Conservation (phyloP, 2,797 vertebrate species). For the Anableps anableps region DNA sequence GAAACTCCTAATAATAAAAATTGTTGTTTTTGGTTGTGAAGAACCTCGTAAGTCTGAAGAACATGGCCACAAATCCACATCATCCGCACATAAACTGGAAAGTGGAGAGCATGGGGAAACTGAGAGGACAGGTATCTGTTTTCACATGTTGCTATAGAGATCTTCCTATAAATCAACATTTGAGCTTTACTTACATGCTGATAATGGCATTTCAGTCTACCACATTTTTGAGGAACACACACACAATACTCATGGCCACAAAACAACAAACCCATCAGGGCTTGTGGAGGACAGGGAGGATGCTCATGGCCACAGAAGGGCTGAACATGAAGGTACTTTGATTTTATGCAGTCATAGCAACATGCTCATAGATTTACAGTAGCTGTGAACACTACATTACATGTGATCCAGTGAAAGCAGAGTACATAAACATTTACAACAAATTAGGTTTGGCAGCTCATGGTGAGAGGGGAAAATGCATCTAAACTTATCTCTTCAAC, state of each 20-base stretch:
- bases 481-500: constrained; percentile 38
- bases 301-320: constrained; percentile 2
- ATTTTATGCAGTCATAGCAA: background rate
- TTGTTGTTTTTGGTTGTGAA: background rate
- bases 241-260: constrained; percentile 20
- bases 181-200: background rate
- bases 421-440: constrained; percentile 15
- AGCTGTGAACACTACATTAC: constrained; percentile 18
- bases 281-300: background rate
- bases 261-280: constrained; percentile 16
- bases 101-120: background rate
- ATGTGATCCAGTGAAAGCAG: constrained; percentile 16
- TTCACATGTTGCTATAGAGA: too few species aligned
- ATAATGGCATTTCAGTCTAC: constrained; percentile 22
- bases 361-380: constrained; percentile 7
- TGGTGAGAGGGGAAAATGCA: constrained; percentile 14
- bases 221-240: constrained; percentile 16
- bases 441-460: constrained; percentile 14
- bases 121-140: constrained; percentile 4
- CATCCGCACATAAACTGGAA: constrained; percentile 3
- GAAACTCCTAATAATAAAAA: background rate
- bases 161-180: background rate
- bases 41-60: constrained; percentile 17
- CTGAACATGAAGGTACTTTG: constrained; percentile 41
- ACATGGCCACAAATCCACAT: constrained; percentile 24